phyloP scores from a whole-genome alignment of 2,888 invertebrate genomes.

The Crocallis elinguaria region DNA sequence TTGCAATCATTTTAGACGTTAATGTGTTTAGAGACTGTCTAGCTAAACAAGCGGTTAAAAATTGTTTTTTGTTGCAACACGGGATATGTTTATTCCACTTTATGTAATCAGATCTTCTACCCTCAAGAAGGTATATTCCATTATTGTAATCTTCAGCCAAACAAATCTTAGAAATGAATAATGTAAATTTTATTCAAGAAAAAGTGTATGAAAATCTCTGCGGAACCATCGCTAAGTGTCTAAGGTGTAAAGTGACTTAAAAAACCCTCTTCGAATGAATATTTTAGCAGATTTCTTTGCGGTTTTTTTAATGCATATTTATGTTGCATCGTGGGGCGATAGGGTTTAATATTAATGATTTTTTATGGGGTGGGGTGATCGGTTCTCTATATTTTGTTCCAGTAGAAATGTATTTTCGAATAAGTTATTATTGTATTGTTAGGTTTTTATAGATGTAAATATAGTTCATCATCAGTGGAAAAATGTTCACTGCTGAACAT shows the following conservation, averaged over 20 bases:
- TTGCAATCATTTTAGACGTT: too few relatives aligned
- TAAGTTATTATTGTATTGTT: background rate
- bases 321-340: slow-evolving; percentile 55
- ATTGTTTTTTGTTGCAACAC: too few relatives aligned
- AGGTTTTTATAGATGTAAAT: background rate
- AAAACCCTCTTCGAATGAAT: slow-evolving; percentile 61
- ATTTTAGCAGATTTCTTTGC: slow-evolving; percentile 67
- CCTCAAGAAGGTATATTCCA: slow-evolving; percentile 55
- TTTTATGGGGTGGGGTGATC: slow-evolving; percentile 38
- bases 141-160: slow-evolving; percentile 69
- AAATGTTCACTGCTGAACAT: too few relatives aligned
- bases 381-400: slow-evolving; percentile 44
- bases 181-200: slow-evolving; percentile 65
- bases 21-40: too few relatives aligned
- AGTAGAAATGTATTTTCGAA: slow-evolving; percentile 6
- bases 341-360: slow-evolving; percentile 68
- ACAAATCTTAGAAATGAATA: slow-evolving; percentile 66
- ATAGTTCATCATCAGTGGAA: too few relatives aligned
- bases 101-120: background rate
- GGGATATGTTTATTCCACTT: too few relatives aligned
- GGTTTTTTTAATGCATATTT: slow-evolving; percentile 75
- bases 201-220: slow-evolving; percentile 41
- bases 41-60: too few relatives aligned
- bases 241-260: slow-evolving; percentile 61
- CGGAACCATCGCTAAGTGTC: slow-evolving; percentile 50